Conservation (phyloP, 1,140 invertebrate species). For the Archivesica marissinica region DNA sequence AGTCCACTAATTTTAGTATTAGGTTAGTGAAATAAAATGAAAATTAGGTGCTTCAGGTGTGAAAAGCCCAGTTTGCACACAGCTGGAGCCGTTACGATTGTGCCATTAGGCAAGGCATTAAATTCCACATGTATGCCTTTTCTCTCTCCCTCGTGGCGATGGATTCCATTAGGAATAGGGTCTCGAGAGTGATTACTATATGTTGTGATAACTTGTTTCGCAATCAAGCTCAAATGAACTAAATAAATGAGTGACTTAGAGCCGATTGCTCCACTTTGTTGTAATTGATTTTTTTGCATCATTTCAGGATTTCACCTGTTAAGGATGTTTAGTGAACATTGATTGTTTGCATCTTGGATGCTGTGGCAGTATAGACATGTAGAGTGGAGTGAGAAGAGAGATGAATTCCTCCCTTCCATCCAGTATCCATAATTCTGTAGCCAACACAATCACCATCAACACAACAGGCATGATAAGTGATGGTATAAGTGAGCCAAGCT, state of each 20-base stretch:
- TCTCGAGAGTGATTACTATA: no score
- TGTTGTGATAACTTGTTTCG: no score
- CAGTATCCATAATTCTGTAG: constrained; percentile 14
- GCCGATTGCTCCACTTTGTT: neutral
- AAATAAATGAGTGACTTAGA: neutral
- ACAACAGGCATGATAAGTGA: constrained; percentile 73
- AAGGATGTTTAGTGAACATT: neutral
- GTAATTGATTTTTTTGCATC: neutral
- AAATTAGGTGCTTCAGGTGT: neutral
- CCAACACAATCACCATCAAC: constrained; percentile 65
- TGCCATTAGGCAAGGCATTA: no score
- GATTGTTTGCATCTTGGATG: neutral
- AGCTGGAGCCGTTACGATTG: no score
- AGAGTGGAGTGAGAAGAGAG: neutral
- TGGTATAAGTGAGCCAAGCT: constrained; percentile 82
- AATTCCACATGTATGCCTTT: no score
- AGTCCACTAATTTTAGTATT: no score
- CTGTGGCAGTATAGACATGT: neutral
- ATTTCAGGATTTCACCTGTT: neutral
- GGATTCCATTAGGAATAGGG: no score
- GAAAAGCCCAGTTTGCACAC: neutral
- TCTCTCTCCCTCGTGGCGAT: no score
- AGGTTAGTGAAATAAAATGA: no score
- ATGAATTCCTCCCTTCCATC: constrained; percentile 39
- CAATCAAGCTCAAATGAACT: no score